These are phyloP conservation scores for Arctia plantaginis DNA, from an alignment of 2,888 invertebrate genomes.

Conservation along the genomic window DNA sequence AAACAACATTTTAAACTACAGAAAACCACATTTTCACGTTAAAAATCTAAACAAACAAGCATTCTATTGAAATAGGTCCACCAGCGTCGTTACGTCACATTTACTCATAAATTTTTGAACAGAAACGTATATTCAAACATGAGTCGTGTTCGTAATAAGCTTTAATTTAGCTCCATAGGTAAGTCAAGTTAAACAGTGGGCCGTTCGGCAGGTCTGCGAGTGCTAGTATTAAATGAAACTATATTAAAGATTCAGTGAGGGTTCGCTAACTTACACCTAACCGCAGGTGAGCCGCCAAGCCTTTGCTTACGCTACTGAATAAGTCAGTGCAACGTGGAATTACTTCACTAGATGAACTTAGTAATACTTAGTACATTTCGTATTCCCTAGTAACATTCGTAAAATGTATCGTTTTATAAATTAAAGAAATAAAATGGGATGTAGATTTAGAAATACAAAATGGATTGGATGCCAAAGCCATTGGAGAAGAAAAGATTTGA, in stretches of 20 bases:
- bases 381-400: background rate
- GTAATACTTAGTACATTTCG: background rate
- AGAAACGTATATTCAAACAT: constrained; percentile 27
- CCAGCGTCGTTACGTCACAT: background rate
- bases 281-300: constrained; percentile 79
- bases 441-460: too few species aligned
- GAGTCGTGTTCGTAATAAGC: constrained; percentile 39
- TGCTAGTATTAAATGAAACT: constrained; percentile 82
- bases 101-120: constrained; percentile 33
- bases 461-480: too few species aligned
- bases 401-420: too few species aligned
- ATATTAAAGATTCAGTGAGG: constrained; percentile 83
- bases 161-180: constrained; percentile 50
- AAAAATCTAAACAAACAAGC: background rate
- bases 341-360: constrained; percentile 51
- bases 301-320: constrained; percentile 75
- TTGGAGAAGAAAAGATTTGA: too few species aligned
- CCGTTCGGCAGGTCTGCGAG: constrained; percentile 69
- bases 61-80: background rate
- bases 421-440: too few species aligned
- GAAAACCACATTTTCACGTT: background rate
- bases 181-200: constrained; percentile 71
- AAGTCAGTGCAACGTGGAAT: constrained; percentile 67
- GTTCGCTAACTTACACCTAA: constrained; percentile 85
- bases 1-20: background rate